Conservation (phyloP, 2,113 vertebrate species). For the Sceloporus tristichus region DNA sequence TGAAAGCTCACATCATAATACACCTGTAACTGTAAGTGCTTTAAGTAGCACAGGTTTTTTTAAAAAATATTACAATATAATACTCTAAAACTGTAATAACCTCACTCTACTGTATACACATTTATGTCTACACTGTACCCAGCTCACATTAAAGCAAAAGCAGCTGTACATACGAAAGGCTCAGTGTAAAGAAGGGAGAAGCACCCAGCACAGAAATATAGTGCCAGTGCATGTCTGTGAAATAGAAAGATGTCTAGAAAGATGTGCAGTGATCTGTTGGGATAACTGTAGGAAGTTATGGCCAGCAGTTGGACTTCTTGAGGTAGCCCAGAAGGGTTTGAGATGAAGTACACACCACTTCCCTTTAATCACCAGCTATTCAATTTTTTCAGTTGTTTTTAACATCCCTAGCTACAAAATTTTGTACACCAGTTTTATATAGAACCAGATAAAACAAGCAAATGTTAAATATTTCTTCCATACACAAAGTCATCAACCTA, state of each 20-base stretch:
- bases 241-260: background rate
- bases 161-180: background rate
- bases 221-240: too few species aligned
- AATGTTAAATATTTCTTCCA: background rate
- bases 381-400: background rate
- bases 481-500: accelerated
- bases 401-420: background rate
- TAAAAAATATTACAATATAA: background rate
- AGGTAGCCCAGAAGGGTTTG: background rate
- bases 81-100: background rate
- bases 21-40: background rate
- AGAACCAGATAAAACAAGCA: background rate
- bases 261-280: background rate
- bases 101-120: background rate
- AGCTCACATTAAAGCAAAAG: background rate
- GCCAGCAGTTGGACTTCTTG: background rate
- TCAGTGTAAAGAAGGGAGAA: background rate
- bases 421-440: background rate
- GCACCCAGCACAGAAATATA: background rate
- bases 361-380: background rate
- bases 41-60: background rate
- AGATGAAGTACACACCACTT: background rate
- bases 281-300: background rate
- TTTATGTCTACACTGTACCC: background rate
- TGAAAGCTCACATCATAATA: background rate